phyloP scores from a whole-genome alignment of 2,888 invertebrate species.

The Strigamia maritima region DNA sequence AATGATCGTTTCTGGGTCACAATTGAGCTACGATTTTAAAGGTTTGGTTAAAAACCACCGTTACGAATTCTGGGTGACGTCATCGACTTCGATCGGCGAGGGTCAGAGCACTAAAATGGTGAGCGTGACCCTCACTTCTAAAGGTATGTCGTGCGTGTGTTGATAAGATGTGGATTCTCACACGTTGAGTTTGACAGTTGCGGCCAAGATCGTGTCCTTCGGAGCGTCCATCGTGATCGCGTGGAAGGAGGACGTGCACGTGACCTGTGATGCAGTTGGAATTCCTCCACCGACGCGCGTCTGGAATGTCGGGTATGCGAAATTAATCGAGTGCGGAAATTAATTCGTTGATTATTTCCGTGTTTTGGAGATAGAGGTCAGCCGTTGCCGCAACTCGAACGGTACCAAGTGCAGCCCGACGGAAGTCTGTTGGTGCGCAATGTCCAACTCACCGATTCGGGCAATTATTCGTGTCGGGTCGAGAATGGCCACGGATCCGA shows the following conservation, averaged over 20 bases:
- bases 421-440: not conserved
- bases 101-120: conserved; percentile 75
- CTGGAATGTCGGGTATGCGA: conserved; percentile 56
- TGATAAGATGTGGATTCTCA: not conserved
- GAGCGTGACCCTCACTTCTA: conserved; percentile 70
- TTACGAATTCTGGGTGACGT: conserved; percentile 64
- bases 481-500: conserved; percentile 26
- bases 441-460: conserved; percentile 1
- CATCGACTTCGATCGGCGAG: conserved; percentile 78
- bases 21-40: not conserved
- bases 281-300: conserved; percentile 70
- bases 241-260: conserved; percentile 80
- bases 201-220: conserved; percentile 85
- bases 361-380: conserved; percentile 33
- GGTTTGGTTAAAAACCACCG: conserved; percentile 40
- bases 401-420: not conserved
- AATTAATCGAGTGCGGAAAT: not conserved
- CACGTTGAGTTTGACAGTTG: conserved; percentile 57
- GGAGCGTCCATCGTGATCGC: conserved; percentile 60
- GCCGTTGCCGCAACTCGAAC: conserved; percentile 1
- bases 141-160: conserved; percentile 49
- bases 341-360: not conserved
- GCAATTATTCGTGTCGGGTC: conserved; percentile 20
- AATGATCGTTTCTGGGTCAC: not conserved
- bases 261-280: conserved; percentile 82